Percentiles rank a stretch among this genome's conserved stretches.
Conservation (phyloP, 2,888 invertebrate species). For the Microplitis deprimator region DNA sequence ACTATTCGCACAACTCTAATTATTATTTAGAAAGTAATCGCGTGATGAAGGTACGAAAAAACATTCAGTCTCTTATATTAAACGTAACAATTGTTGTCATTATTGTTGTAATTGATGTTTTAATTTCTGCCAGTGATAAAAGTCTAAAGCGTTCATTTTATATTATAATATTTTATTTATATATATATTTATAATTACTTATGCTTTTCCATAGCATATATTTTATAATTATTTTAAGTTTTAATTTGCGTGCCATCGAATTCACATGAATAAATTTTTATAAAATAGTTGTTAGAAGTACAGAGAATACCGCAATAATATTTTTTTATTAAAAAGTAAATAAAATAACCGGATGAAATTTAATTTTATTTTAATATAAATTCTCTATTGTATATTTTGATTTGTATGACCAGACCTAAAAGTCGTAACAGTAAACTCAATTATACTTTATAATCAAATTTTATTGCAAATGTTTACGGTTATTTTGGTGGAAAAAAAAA, state of each 20-base stretch:
- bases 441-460: not conserved
- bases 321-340: no score
- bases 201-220: slow-evolving; percentile 23
- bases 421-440: not conserved
- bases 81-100: slow-evolving; percentile 48
- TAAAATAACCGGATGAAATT: not conserved
- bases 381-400: not conserved
- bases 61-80: slow-evolving; percentile 58
- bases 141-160: slow-evolving; percentile 33
- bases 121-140: slow-evolving; percentile 22
- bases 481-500: not conserved
- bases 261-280: slow-evolving; percentile 30
- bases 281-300: not conserved
- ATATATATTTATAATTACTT: slow-evolving; percentile 9
- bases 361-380: slow-evolving; percentile 7
- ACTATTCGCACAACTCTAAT: no score
- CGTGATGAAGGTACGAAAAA: slow-evolving; percentile 54
- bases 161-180: slow-evolving; percentile 3
- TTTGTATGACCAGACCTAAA: not conserved
- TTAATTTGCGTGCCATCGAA: slow-evolving; percentile 13
- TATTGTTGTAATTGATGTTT: slow-evolving; percentile 16
- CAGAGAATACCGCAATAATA: not conserved
- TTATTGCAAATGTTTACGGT: not conserved
- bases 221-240: not conserved
- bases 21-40: slow-evolving; percentile 47